Evolutionary conservation across 2,888 invertebrate genomes (phyloP).

Genomic region (Nymphalis c-album): DNA sequence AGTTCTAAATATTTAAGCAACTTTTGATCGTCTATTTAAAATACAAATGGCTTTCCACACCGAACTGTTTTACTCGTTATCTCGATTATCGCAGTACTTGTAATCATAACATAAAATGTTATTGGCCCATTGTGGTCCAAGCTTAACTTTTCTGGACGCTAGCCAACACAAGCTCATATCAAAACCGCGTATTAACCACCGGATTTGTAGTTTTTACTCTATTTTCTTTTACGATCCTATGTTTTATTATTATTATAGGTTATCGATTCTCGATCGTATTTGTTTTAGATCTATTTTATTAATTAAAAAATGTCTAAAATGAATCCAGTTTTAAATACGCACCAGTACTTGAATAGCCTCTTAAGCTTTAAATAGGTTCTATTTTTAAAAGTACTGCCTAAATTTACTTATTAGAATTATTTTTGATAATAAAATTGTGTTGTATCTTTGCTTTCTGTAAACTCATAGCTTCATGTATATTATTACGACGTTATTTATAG

Average conservation of each 20-base stretch:
- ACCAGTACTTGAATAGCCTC: no score
- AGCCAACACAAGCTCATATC: slow-evolving; percentile 29
- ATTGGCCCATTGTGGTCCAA: slow-evolving; percentile 4
- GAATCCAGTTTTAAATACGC: no score
- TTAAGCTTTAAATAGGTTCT: no score
- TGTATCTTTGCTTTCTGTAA: no score
- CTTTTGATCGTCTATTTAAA: not conserved
- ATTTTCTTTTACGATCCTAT: slow-evolving; percentile 3
- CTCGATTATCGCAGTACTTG: slow-evolving; percentile 17
- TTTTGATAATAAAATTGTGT: no score
- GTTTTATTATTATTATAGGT: not conserved
- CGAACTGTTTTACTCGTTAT: slow-evolving; percentile 1
- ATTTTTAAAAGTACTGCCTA: no score
- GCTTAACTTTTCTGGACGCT: slow-evolving; percentile 21
- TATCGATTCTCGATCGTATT: not conserved
- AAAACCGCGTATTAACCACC: slow-evolving; percentile 14
- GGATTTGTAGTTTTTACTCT: slow-evolving; percentile 15
- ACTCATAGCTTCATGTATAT: no score
- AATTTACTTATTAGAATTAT: no score
- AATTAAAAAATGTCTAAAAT: no score
- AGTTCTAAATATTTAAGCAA: not conserved
- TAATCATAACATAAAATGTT: slow-evolving; percentile 23
- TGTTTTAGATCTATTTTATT: no score
- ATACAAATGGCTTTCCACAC: slow-evolving; percentile 2
- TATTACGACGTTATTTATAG: no score